phyloP scores from a whole-genome alignment of 2,888 invertebrate species.

The Ochropleura plecta region DNA sequence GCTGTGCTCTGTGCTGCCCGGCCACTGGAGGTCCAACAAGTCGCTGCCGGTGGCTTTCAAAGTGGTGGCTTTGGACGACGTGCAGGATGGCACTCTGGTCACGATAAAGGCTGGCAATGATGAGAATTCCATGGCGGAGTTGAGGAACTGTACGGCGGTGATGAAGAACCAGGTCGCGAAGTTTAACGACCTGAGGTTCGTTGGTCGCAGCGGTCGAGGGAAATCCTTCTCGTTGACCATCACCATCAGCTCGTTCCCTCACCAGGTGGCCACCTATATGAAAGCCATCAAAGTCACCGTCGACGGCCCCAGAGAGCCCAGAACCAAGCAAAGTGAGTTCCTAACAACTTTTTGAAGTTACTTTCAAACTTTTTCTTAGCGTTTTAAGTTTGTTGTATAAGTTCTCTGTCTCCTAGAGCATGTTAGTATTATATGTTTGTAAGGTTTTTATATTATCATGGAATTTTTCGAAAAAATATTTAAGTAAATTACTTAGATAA shows the following conservation, averaged over 20 bases:
- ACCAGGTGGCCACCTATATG: conserved; percentile 97
- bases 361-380: conserved; percentile 34
- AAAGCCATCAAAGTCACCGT: conserved; percentile 99
- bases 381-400: not conserved
- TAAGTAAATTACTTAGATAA: not conserved
- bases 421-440: not conserved
- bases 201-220: conserved; percentile 98
- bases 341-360: conserved; percentile 48
- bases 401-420: not conserved
- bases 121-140: conserved; percentile 98
- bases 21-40: conserved; percentile 99
- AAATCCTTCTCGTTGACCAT: conserved; percentile 98
- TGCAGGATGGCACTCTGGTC: conserved; percentile 98
- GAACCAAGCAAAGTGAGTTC: conserved; percentile 98
- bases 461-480: not conserved
- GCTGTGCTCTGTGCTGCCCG: conserved; percentile 97
- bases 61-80: conserved; percentile 97
- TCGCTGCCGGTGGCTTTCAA: conserved; percentile 99
- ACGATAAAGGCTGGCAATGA: conserved; percentile 99
- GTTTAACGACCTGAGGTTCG: conserved; percentile 99
- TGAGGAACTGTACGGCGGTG: conserved; percentile 97
- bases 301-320: conserved; percentile 99
- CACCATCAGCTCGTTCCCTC: conserved; percentile 94
- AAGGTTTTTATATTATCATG: not conserved
- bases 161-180: conserved; percentile 99